Evolutionary conservation across 1,140 invertebrate genomes (phyloP).

Genomic region (Ostrea denselamellosa): DNA sequence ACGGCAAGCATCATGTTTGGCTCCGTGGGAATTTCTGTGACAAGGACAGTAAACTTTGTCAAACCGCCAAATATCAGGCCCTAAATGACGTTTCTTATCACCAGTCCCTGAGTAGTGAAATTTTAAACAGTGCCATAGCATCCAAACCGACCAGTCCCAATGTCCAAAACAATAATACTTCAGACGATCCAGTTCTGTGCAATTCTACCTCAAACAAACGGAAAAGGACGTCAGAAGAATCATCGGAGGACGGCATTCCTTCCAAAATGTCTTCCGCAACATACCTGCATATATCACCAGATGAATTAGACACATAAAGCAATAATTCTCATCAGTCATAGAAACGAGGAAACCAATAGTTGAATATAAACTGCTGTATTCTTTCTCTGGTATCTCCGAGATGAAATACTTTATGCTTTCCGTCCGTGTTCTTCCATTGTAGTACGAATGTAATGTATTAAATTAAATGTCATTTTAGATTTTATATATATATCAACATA

Average conservation of each 20-base stretch:
- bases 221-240: not conserved
- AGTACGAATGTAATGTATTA: no score
- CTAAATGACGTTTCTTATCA: not conserved
- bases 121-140: constrained; percentile 20
- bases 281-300: constrained; percentile 2
- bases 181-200: not conserved
- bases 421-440: not conserved
- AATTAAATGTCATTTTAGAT: no score
- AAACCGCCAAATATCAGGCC: constrained; percentile 27
- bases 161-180: not conserved
- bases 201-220: constrained; percentile 28
- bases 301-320: constrained; percentile 2
- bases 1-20: constrained; percentile 72
- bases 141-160: not conserved
- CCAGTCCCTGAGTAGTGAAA: not conserved
- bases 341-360: not conserved
- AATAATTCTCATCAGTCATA: not conserved
- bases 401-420: not conserved
- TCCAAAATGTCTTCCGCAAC: constrained; percentile 3
- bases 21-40: constrained; percentile 71
- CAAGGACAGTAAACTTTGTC: constrained; percentile 48
- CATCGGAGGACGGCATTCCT: not conserved
- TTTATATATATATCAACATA: no score
- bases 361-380: not conserved
- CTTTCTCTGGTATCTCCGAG: not conserved